A percentile compares a stretch with the other conserved stretches of the same genome.
Evolutionary conservation across 2,797 vertebrate genomes (phyloP).

Genomic region (Nyctalus aviator): DNA sequence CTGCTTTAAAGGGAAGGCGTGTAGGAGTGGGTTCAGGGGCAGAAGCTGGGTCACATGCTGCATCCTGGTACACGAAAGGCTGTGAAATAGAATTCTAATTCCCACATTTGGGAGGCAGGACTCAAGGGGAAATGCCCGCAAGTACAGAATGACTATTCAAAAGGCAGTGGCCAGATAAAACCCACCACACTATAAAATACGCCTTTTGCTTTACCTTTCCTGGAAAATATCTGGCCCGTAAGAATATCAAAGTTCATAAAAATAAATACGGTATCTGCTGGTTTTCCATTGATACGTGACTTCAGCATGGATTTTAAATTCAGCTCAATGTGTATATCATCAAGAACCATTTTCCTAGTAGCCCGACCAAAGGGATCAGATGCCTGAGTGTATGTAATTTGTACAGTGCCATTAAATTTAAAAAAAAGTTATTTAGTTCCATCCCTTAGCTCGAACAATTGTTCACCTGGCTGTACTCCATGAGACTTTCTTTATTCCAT

Average conservation of each 20-base stretch:
- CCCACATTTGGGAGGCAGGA: neutral
- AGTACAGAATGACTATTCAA: neutral
- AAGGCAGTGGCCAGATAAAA: neutral
- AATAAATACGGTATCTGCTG: neutral
- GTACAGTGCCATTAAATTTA: neutral
- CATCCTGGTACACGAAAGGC: neutral
- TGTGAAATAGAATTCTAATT: neutral
- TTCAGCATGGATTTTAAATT: neutral
- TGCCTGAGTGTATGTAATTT: neutral
- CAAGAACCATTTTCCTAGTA: neutral
- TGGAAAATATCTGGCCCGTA: neutral
- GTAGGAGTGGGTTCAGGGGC: neutral
- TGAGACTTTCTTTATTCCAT: neutral
- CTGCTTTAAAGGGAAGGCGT: neutral
- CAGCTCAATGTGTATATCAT: neutral
- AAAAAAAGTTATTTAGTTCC: neutral
- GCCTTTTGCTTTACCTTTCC: neutral
- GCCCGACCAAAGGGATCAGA: neutral
- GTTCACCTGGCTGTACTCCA: neutral
- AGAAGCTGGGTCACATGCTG: neutral
- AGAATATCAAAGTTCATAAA: neutral
- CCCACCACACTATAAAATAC: neutral
- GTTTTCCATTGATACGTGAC: neutral
- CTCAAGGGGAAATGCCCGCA: neutral
- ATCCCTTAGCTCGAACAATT: neutral